Base-by-base conservation (phyloP, 1,140 invertebrate species). In the Whitmania pigra region DNA sequence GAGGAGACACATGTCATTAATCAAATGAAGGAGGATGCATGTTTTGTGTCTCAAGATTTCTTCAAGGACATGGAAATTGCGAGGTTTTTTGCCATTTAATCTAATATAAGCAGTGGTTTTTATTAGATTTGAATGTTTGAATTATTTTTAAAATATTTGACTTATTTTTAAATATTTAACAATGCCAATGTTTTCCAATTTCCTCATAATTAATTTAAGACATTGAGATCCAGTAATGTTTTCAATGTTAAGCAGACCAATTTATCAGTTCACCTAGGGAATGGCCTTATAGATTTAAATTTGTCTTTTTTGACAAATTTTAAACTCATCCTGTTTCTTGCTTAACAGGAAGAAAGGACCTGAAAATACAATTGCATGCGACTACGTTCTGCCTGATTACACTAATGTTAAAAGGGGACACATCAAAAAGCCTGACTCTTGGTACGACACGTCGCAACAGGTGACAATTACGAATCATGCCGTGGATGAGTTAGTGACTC, bases 1-100 rank as follows among this genome's bases (percentile, higher is more conserved):
- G 95, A 99, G 80, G 97, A 99, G 83, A 97, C 94, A 0, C 95
- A 93, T 83, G 93, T 99, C 0, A 94, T 99, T 15, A 99, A 99
- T 83, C 94, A 99, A 83, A 89, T 91, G 0, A 99, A 99, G 82
- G 97, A 99, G 84, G 95, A 99, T 81, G 88, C 90, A 0, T 99
- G 95, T 79, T 99, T 89, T 85, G 92, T 99, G 0, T 90, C 93
- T 0, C 85, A 87, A 76, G 86, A 97, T 78, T 94, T 96, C 78
- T 88, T 87, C 77, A 82, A 83, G 22, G 93, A 97, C 74, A 90
- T 99, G 88, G 85, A 87, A 55, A 87, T 86, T 69, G 88, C 91
- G 9, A 80, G 87, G 87, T 80, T 84, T 83, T 68, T 43, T 20
- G 49, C 22, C 5, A 7, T 63, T 29, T 27, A 5, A 0, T 20